Base-by-base conservation (phyloP, 2,888 invertebrate genomes). In the Carpatolechia fugitivella region DNA sequence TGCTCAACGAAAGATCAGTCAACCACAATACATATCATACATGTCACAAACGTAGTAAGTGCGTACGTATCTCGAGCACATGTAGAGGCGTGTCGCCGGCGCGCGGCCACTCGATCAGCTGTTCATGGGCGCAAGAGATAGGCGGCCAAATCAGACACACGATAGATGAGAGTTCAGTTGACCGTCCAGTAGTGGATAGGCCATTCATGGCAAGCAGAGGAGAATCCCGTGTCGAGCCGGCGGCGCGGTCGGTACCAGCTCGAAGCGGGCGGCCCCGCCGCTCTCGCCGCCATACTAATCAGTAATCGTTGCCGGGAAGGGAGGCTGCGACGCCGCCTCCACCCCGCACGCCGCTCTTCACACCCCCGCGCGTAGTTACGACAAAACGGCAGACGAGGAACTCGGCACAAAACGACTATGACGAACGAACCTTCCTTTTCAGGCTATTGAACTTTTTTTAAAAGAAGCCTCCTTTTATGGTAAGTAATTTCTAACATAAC, bases 251-350 rank as follows among this genome's bases (percentile, higher is more conserved):
- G 80, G 59, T 57, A 51, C 69, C 69, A 68, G 74, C 74, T 69
- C 70, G 67, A 72, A 74, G 79, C 86, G 84, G 78, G 79, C 81
- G 78, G 74, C 76, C 78, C 77, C 78, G 82, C 85, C 86, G 79
- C 79, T 76, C 82, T 72, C 84, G 80, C 85, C 85, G 85, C 82
- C 85, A 85, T 85, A 91, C 91, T 91, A 90, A 91, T 90, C 90
- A 90, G 91, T 91, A 91, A 91, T 90, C 91, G 90, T 91, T 90
- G 90, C 79, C 82, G 85, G 84, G 85, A 79, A 83, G 85, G 84
- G 89, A 89, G 88, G 89, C 89, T 89, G 89, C 86, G 87, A 81
- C 81, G 80, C 72, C 66, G 64, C 64, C 66, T 66, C 64, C 63
- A 60, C 64, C 58, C 65, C 67, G 67, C 66, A 57, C 61, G 68